Base-by-base conservation (phyloP, 1,140 invertebrate genomes). In the Drosophila pectinifera region DNA sequence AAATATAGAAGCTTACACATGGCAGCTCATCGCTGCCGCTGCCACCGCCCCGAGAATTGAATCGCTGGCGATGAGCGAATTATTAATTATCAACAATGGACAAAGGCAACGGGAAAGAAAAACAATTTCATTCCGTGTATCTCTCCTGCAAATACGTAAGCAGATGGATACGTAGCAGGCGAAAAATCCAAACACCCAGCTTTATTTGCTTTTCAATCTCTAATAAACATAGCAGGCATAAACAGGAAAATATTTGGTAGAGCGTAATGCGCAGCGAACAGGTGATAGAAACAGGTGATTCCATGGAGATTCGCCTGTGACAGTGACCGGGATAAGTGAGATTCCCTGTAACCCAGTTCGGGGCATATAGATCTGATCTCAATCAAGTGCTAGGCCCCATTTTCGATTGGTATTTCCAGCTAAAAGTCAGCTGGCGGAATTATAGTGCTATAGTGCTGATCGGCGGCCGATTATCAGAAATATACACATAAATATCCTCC, bases 41-140 rank as follows among this genome's bases (percentile, higher is more conserved):
- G n/a, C n/a, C n/a, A 68, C 38, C 72, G 20, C 14, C 28, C 38
- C 26, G 49, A 34, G 49, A 51, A 36, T 39, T 28, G 78, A 81
- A 85, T 62, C 61, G 82, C 69, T 81, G 65, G 61, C 54, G 75
- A 85, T 85, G 73, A 82, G 69, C 79, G 61, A 82, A 88, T 82
- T 86, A 88, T 76, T 73, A 88, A 82, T 88, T 86, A 86, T 82
- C 75, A 76, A 82, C 75, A 82, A 67, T 63, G n/a, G 31, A 22
- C 39, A 45, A 22, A 34, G 56, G 62, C 31, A 48, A 28, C 31
- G 14, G 10, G n/a, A 18, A 39, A 75, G 73, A 46, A 73, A 80
- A 61, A 79, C 49, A 64, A 76, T 69, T 45, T 62, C 54, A 64
- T 46, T 81, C 51, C 59, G 42, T 57, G 18, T 69, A 61, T 69